Percentiles rank a stretch among this genome's conserved stretches.
Conservation (phyloP, 2,113 vertebrate species). For the Tyrannus savana region DNA sequence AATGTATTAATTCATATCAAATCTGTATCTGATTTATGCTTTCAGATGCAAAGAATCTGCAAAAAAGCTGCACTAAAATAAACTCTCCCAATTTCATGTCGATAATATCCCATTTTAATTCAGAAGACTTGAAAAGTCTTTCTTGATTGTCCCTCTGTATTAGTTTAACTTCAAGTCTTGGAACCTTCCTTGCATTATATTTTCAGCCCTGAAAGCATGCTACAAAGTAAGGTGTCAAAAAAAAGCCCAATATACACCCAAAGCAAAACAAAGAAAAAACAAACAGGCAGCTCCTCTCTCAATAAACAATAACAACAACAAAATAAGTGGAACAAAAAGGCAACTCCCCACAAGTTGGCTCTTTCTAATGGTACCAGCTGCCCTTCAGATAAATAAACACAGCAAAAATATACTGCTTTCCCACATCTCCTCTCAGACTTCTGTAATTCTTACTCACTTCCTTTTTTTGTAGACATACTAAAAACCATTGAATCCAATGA, state of each 20-base stretch:
- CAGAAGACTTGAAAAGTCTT: neutral
- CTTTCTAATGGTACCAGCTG: neutral
- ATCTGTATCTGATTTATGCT: neutral
- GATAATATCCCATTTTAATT: neutral
- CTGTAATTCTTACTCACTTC: neutral
- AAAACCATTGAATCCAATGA: neutral
- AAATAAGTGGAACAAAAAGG: neutral
- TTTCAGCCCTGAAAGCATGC: neutral
- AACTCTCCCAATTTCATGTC: neutral
- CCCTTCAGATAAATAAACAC: neutral
- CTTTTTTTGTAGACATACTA: neutral
- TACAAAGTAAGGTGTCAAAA: neutral
- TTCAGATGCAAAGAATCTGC: conserved; percentile 3
- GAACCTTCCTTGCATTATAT: neutral
- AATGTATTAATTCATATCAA: neutral
- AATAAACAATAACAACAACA: neutral
- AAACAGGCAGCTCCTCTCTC: neutral
- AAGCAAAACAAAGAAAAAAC: neutral
- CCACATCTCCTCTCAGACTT: neutral
- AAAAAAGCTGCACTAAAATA: neutral
- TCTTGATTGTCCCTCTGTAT: neutral
- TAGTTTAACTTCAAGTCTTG: neutral
- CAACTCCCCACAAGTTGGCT: neutral
- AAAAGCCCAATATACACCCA: rapidly evolving
- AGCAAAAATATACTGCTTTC: neutral